Percentiles rank a stretch among this genome's conserved stretches.
Conservation (phyloP, 2,797 vertebrate genomes). For the Hirundo rustica region DNA sequence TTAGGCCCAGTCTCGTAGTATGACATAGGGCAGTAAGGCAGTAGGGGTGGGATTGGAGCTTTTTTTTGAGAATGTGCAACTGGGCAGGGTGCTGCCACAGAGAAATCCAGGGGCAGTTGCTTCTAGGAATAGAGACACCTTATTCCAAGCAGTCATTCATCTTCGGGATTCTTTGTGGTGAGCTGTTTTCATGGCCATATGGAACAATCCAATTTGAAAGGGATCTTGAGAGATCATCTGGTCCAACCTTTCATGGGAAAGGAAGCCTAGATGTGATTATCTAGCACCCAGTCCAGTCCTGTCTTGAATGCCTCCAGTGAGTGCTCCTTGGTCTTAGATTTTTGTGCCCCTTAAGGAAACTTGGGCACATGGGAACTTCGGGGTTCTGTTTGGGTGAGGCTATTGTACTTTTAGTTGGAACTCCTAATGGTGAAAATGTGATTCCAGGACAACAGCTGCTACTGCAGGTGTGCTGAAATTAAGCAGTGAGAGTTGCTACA, state of each 20-base stretch:
- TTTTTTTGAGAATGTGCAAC: not conserved
- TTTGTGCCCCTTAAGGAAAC: not conserved
- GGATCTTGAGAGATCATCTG: not conserved
- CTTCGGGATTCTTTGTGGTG: not conserved
- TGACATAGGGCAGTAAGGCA: not conserved
- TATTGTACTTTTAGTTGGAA: not conserved
- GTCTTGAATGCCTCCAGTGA: not conserved
- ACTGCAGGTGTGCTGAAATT: fast-evolving
- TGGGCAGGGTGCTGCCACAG: not conserved
- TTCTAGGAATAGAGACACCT: not conserved
- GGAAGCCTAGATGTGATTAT: not conserved
- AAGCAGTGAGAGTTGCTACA: not conserved
- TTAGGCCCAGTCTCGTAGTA: not conserved
- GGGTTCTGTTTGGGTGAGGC: not conserved
- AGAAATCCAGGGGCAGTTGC: not conserved
- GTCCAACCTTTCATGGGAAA: not conserved
- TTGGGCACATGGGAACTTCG: fast-evolving
- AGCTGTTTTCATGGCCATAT: not conserved
- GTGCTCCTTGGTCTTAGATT: not conserved
- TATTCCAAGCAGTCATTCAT: not conserved
- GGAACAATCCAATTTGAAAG: not conserved
- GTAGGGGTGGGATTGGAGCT: fast-evolving
- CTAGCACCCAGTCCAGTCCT: not conserved
- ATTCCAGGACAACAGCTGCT: not conserved
- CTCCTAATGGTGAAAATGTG: fast-evolving